Evolutionary conservation across 2,888 invertebrate species (phyloP), one percentile per base, ranked within the genome.

Genomic region (Bembecia ichneumoniformis): DNA sequence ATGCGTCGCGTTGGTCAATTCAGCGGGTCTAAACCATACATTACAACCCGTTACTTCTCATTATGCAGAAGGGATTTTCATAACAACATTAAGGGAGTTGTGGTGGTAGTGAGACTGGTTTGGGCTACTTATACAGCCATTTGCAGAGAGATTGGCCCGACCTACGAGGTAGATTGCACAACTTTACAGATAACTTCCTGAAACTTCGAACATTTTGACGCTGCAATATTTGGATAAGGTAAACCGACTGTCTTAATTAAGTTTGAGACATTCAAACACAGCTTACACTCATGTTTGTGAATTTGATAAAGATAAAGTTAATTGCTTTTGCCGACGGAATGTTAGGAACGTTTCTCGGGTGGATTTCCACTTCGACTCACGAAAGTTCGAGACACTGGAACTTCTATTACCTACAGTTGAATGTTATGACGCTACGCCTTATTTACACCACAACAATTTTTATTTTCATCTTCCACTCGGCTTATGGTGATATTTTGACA

Each of bases 121-220:
- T 71, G 65, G 77, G 76, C 78, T 79, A 82, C 82, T 86, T 78
- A 84, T 69, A 77, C 72, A 75, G 70, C 70, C 77, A 80, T 82
- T 83, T 81, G 68, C 78, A 74, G 72, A 72, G 73, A 78, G 75
- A 81, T 82, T 74, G 80, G 75, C 71, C 69, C 77, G 70, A 77
- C 79, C 79, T 78, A 77, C 74, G 71, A 79, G 79, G 79, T 82
- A 82, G 78, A 84, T 83, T 78, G 79, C 73, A 57, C 66, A 86
- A 86, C 79, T 84, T 84, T 67, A 69, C 65, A 80, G 75, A 84
- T 86, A 84, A 81, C 82, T 83, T 74, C 70, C 68, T 72, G 59
- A 71, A 86, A 87, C 83, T 87, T 83, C 63, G 77, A 72, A 77
- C 82, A 73, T 82, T 84, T 82, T 83, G 82, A 81, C 74, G 74